phyloP scores from a whole-genome alignment of 2,888 invertebrate genomes.

The Pteria penguin region DNA sequence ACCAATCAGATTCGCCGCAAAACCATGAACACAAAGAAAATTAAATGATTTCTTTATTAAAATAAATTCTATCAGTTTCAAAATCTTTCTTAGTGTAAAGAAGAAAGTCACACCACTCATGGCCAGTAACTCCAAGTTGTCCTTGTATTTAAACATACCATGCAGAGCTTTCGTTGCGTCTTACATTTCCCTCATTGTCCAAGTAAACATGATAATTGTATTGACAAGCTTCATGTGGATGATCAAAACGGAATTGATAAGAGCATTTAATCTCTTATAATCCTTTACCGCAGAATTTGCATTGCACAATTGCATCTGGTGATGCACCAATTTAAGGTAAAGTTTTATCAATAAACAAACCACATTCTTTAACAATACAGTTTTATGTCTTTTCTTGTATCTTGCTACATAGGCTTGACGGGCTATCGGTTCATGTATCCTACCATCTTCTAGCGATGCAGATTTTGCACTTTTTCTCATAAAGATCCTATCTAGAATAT shows the following conservation, averaged over 20 bases:
- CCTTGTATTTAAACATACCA: no score
- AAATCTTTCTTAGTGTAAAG: no score
- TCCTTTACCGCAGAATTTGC: slow-evolving; percentile 9
- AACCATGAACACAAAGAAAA: no score
- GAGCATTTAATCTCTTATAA: slow-evolving; percentile 6
- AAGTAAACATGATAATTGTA: slow-evolving; percentile 1
- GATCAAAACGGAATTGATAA: neutral
- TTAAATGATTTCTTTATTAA: no score
- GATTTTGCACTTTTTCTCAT: neutral
- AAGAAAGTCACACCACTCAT: no score
- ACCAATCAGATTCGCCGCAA: no score
- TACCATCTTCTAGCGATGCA: slow-evolving; percentile 8
- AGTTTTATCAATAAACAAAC: slow-evolving; percentile 1
- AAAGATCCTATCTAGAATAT: neutral
- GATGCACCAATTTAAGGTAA: slow-evolving; percentile 1
- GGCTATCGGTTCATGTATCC: slow-evolving; percentile 12
- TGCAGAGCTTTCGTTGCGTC: slow-evolving; percentile 5
- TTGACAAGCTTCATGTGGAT: neutral
- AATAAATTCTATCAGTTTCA: no score
- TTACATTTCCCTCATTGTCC: neutral
- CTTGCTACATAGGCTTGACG: neutral
- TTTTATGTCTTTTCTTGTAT: neutral
- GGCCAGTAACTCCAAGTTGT: no score
- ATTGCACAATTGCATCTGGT: slow-evolving; percentile 12
- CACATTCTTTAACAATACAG: neutral